Evolutionary conservation across 2,797 vertebrate genomes (phyloP), one percentile per base, ranked within the genome.

Genomic region (Microhierax caerulescens): DNA sequence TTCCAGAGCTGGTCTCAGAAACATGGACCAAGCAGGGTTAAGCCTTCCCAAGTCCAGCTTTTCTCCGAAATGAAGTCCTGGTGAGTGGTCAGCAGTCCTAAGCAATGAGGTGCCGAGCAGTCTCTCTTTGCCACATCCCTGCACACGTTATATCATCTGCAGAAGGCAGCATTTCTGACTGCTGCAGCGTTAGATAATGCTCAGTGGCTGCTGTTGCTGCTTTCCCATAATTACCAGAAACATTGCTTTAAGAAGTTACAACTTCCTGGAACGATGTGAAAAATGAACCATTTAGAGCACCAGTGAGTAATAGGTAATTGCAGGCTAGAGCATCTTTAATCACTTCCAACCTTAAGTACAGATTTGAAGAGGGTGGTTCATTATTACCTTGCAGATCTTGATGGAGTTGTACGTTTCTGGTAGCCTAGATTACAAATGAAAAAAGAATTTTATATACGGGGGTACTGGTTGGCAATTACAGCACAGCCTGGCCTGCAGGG

Each of bases 251-350:
- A 93, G 90, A 64, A 91, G 74, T 59, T 87, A 85, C 80, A 94
- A 14, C 83, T 95, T 93, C 88, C 93, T 80, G 83, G 64, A 68
- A 94, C 41, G 59, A 91, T 87, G 92, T 93, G 95, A 85, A 95
- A 96, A 97, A 93, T 9, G 16, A 96, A 88, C 32, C 3, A 0
- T 96, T 94, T 93, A 91, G 75, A 93, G 92, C 88, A 76, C 41
- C 37, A 57, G 77, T 88, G 90, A 91, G 48, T 91, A 95, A 93
- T 4, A 93, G 93, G 93, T 96, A 97, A 91, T 96, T 95, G 95
- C 80, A 95, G 64, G 67, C 88, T 92, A 77, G 53, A 95, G 83
- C 63, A 83, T 95, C 94, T 96, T 95, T 95, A 95, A 97, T 96
- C 85, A 95, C 70, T 92, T 95, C 87, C 90, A 93, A 50, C 36